Base-by-base conservation (phyloP, 2,888 invertebrate genomes). In the Spatulosminthurus flaviceps region DNA sequence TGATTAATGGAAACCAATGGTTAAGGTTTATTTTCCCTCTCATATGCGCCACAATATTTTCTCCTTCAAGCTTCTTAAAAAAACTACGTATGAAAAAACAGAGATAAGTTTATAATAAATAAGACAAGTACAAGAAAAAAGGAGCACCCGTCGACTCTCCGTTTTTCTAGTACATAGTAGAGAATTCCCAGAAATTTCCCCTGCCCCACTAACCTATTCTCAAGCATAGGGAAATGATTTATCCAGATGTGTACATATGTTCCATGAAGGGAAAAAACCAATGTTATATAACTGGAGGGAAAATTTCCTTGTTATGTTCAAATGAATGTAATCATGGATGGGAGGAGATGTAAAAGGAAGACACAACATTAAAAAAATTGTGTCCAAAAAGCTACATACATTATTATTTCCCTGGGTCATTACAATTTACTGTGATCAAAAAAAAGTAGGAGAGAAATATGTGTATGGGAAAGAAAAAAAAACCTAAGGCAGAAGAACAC, bases 161-260 rank as follows among this genome's bases (percentile, higher is more conserved):
- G 34, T 9, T 9, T 5, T 51, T 2, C 19, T 13, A 51, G 51
- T 13, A n/a, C 51, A 51, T 51, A 51, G n/a, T n/a, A n/a, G n/a
- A n/a, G n/a, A n/a, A n/a, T n/a, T n/a, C 51, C 51, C 51, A 1
- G n/a, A 51, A 34, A 34, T 34, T 73, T 51, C 51, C 67, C 77
- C 77, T 69, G 77, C 69, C 21, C 77, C 69, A 77, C 69, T 77
- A 77, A 77, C 77, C 77, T 67, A 77, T 43, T 51, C 51, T 16
- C 7, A 51, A 72, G 22, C 16, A 42, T 41, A 21, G n/a, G 26
- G 43, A 73, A 43, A 73, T 73, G 4, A 21, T 9, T 11, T n/a
- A 51, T 51, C 9, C 16, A 51, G 16, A 16, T 51, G 16, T 51
- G 1, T 19, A 51, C 1, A 51, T 51, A 13, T 51, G 51, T 51